Percentiles rank a stretch among this genome's conserved stretches.
Conservation (phyloP, 2,888 invertebrate genomes). For the Mimas tiliae region DNA sequence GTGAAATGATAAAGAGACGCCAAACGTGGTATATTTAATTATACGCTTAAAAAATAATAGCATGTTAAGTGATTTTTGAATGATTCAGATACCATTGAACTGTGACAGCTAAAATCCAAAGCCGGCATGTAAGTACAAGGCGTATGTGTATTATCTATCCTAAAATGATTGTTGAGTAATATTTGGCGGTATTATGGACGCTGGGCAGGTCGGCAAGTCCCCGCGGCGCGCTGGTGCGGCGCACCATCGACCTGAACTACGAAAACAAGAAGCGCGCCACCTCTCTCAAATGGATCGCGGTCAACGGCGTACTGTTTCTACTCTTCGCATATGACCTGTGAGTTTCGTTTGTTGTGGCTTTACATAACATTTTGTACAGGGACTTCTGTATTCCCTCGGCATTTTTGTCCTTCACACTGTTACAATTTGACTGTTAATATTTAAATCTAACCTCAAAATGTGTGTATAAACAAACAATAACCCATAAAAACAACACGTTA, state of each 20-base stretch:
- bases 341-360: slow-evolving; percentile 47
- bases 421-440: too few relatives aligned
- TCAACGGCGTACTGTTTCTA: slow-evolving; percentile 82
- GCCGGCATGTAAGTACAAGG: neutral
- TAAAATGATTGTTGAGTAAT: neutral
- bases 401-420: too few relatives aligned
- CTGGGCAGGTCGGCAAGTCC: slow-evolving; percentile 58
- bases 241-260: slow-evolving; percentile 81
- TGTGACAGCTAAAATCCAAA: neutral
- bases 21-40: neutral
- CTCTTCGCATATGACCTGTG: slow-evolving; percentile 86
- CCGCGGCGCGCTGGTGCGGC: slow-evolving; percentile 77
- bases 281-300: slow-evolving; percentile 84
- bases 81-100: neutral
- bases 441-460: too few relatives aligned
- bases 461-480: too few relatives aligned
- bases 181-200: slow-evolving; percentile 32
- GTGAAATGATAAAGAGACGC: too few relatives aligned
- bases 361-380: too few relatives aligned
- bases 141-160: neutral
- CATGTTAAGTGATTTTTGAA: too few relatives aligned
- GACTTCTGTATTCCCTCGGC: neutral
- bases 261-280: slow-evolving; percentile 76
- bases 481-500: too few relatives aligned
- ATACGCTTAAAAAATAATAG: neutral